Conservation (phyloP, 2,888 invertebrate genomes). For the Cerastis leucographa region DNA sequence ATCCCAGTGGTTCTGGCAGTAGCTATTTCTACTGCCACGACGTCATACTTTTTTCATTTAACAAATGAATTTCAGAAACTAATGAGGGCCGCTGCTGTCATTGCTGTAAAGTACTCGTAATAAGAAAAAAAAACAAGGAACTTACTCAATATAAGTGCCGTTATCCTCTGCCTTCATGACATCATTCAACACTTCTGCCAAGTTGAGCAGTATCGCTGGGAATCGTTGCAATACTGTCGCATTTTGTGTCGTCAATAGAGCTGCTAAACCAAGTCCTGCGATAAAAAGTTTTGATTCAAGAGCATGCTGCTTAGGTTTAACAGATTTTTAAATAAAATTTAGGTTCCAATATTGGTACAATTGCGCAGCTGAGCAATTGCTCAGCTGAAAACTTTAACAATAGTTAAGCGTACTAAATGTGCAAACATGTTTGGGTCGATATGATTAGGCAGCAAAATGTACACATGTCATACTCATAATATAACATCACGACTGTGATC, state of each 20-base stretch:
- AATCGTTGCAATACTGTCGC: slow-evolving; percentile 93
- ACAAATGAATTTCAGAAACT: not conserved
- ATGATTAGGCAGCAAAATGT: too few relatives aligned
- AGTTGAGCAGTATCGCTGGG: slow-evolving; percentile 93
- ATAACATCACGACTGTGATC: too few relatives aligned
- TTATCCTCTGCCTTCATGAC: slow-evolving; percentile 93
- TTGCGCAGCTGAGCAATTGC: too few relatives aligned
- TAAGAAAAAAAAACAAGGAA: not conserved
- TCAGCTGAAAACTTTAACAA: too few relatives aligned
- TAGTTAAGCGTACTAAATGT: too few relatives aligned
- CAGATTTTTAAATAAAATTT: not conserved
- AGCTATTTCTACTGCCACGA: too few relatives aligned
- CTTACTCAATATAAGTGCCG: slow-evolving; percentile 92
- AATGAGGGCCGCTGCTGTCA: not conserved
- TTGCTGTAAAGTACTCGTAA: not conserved
- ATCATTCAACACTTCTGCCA: slow-evolving; percentile 95
- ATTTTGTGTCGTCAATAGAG: slow-evolving; percentile 93
- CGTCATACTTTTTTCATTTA: too few relatives aligned
- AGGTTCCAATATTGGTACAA: too few relatives aligned
- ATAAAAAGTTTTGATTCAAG: not conserved
- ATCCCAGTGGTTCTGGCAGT: too few relatives aligned
- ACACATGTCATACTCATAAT: too few relatives aligned
- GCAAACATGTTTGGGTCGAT: too few relatives aligned
- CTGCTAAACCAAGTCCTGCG: slow-evolving; percentile 91
- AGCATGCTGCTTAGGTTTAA: not conserved